phyloP scores from a whole-genome alignment of 92 coral and sea anemone species.

The Epizoanthus illoricatus region DNA sequence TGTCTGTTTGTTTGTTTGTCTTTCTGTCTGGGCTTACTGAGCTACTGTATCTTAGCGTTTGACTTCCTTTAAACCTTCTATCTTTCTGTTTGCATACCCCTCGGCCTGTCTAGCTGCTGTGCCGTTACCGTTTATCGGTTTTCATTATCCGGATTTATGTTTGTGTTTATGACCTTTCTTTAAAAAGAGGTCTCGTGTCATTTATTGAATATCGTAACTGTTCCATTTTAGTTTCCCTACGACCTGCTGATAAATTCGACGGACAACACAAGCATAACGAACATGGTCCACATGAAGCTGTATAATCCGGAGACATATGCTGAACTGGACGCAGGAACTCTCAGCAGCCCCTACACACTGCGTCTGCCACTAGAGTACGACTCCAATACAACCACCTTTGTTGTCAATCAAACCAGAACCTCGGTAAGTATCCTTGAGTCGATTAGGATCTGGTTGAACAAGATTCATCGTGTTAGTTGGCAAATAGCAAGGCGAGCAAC shows the following conservation, averaged over 20 bases:
- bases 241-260: constrained; percentile 53
- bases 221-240: constrained; percentile 49
- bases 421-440: not conserved
- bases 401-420: constrained; percentile 48
- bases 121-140: not conserved
- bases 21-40: no score
- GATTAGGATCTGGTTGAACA: not conserved
- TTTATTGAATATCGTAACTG: not conserved
- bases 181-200: not conserved
- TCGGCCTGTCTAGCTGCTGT: not conserved
- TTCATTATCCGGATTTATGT: not conserved
- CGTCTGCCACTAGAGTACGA: constrained; percentile 60
- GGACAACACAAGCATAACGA: constrained; percentile 59
- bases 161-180: not conserved
- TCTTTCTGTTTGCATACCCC: not conserved
- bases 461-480: no score
- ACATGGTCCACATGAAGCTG: constrained; percentile 67
- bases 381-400: constrained; percentile 31
- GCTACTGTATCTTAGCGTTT: no score
- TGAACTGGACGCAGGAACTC: constrained; percentile 46
- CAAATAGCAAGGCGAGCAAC: not conserved
- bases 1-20: no score
- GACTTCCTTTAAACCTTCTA: no score
- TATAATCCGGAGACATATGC: constrained; percentile 79
- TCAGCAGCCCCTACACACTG: constrained; percentile 52